Base-by-base conservation (phyloP, 2,888 invertebrate species). In the Chrysodeixis includens region DNA sequence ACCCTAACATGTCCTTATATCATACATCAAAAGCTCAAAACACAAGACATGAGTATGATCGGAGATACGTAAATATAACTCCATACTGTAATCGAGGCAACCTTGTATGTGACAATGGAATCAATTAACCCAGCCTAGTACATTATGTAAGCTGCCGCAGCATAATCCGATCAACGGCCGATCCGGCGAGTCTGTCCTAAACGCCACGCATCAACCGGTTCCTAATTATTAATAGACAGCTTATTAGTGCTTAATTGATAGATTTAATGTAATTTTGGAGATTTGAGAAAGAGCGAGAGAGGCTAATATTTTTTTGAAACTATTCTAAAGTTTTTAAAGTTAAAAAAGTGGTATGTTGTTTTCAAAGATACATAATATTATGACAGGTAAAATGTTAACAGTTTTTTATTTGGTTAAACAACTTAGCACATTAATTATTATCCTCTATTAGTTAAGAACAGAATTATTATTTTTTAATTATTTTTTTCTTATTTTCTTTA, bases 91-190 rank as follows among this genome's bases (percentile, higher is more conserved):
- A 62, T 56, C 54, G 66, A 75, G 55, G 30, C 26, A 59, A 35
- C 10, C 54, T 66, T 59, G 66, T 58, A 61, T 60, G 46, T 62
- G 32, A 76, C 58, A 74, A 62, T 66, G 67, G 76, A 74, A 74
- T 71, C 72, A 74, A 74, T 76, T 76, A 76, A 71, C 73, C 62
- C 35, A 26, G 9, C 35, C 62, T 60, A 53, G 76, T 74, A 71
- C 72, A 74, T 74, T 67, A 76, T 63, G 73, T 73, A 76, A 74
- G 67, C 66, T 40, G 61, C 75, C 65, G 60, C 67, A 67, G 52
- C 35, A 12, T 75, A 71, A 67, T 67, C 66, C 56, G 76, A 71
- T 76, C 62, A 76, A 40, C 9, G 61, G 22, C 44, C 61, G 56
- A 30, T 22, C 35, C 60, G 18, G 22, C 52, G 54, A 30, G 22